Conservation (phyloP, 2,888 invertebrate species). For the Limnephilus auricula region DNA sequence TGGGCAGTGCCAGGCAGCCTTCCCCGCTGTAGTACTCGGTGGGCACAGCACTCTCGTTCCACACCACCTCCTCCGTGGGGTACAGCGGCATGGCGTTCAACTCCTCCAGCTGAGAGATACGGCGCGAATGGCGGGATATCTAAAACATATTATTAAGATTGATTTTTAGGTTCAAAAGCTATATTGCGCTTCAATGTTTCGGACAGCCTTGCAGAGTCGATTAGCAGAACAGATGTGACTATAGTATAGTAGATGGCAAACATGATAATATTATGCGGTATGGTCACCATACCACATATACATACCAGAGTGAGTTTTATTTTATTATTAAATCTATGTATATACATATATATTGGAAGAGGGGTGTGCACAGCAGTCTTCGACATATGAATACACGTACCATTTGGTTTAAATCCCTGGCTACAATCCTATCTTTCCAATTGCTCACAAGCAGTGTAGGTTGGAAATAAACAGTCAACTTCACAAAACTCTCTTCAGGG, state of each 20-base stretch:
- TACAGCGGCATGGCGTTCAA: constrained; percentile 99
- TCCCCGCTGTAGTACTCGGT: constrained; percentile 98
- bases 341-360: too few relatives aligned
- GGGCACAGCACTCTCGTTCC: constrained; percentile 99
- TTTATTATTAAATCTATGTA: too few relatives aligned
- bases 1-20: constrained; percentile 96
- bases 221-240: not conserved
- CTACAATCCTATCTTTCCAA: too few relatives aligned
- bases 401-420: too few relatives aligned
- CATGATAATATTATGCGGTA: too few relatives aligned
- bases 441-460: too few relatives aligned
- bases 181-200: not conserved
- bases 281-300: too few relatives aligned
- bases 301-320: too few relatives aligned
- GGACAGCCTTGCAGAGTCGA: not conserved
- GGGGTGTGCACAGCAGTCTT: too few relatives aligned
- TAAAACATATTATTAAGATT: constrained; percentile 68
- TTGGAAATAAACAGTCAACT: too few relatives aligned
- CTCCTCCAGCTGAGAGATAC: constrained; percentile 94
- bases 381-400: too few relatives aligned
- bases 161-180: not conserved
- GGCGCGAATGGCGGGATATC: constrained; percentile 91
- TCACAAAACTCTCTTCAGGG: too few relatives aligned
- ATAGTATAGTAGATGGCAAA: not conserved
- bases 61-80: constrained; percentile 98